phyloP scores from a whole-genome alignment of 2,797 vertebrate genomes.

The Ctenochaetus hawaiiensis region DNA sequence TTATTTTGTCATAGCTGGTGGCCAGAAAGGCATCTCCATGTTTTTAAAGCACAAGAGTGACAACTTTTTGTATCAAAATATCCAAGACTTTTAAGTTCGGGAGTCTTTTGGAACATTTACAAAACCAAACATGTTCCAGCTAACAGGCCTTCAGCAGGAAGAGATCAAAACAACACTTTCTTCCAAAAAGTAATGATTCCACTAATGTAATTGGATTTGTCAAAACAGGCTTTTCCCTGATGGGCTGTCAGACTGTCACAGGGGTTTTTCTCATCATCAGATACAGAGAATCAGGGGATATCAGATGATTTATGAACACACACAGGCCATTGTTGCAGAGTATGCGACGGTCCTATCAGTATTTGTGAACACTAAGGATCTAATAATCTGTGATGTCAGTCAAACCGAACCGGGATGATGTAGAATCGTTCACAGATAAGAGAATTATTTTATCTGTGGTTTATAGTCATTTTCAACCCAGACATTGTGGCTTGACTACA shows the following conservation, averaged over 20 bases:
- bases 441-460: neutral
- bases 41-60: slow-evolving; percentile 18
- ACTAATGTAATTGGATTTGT: slow-evolving; percentile 46
- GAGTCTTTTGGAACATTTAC: slow-evolving; percentile 22
- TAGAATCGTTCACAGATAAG: neutral
- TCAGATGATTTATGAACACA: slow-evolving; percentile 33
- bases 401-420: neutral
- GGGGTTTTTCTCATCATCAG: slow-evolving; percentile 15
- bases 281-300: slow-evolving; percentile 23
- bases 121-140: slow-evolving; percentile 20
- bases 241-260: slow-evolving; percentile 12
- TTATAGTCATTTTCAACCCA: neutral
- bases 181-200: slow-evolving; percentile 30
- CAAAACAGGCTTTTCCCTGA: slow-evolving; percentile 27
- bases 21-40: slow-evolving; percentile 23
- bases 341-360: neutral
- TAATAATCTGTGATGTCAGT: slow-evolving; percentile 28
- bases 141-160: slow-evolving; percentile 17
- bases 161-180: slow-evolving; percentile 36
- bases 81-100: slow-evolving; percentile 27
- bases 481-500: neutral
- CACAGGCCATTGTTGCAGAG: slow-evolving; percentile 1
- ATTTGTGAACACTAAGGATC: slow-evolving; percentile 9
- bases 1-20: slow-evolving; percentile 16
- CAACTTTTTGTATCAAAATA: slow-evolving; percentile 21